These are phyloP conservation scores for Drosophila azteca DNA, from an alignment of 1,140 invertebrate genomes.

Conservation along the genomic window DNA sequence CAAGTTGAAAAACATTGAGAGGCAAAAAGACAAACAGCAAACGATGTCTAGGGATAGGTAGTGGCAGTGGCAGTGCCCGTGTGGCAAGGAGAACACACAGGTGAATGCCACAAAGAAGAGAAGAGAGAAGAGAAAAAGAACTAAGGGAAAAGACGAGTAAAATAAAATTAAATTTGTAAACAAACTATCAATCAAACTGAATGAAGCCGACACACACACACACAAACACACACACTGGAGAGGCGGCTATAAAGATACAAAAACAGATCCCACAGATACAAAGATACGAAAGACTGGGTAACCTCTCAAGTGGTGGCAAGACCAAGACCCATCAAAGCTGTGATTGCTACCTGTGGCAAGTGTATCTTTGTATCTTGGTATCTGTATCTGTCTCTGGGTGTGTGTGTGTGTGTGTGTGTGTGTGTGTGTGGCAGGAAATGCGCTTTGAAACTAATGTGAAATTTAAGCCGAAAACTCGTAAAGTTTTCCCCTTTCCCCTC, in stretches of 20 bases:
- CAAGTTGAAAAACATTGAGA: constrained; percentile 35
- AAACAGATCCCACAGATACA: constrained; percentile 27
- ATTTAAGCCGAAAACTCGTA: constrained; percentile 18
- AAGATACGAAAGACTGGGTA: background rate
- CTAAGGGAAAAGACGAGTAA: constrained; percentile 38
- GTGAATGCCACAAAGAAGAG: constrained; percentile 43
- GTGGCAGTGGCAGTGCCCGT: background rate
- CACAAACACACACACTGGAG: constrained; percentile 26
- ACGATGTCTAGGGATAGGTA: background rate
- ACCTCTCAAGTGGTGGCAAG: constrained; percentile 22
- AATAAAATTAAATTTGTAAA: constrained; percentile 73
- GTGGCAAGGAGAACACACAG: constrained; percentile 24
- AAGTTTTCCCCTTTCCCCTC: constrained; percentile 31
- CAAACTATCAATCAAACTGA: constrained; percentile 76
- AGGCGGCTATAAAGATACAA: constrained; percentile 24
- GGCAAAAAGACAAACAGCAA: constrained; percentile 24
- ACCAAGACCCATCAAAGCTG: constrained; percentile 50
- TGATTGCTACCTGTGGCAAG: constrained; percentile 51
- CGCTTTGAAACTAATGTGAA: constrained; percentile 55
- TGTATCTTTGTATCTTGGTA: background rate
- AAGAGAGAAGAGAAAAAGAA: constrained; percentile 4
- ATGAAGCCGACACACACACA: constrained; percentile 39
- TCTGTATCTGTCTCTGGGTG: background rate
- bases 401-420: constrained; percentile 36
- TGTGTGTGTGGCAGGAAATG: constrained; percentile 59